Percentiles rank a stretch among this genome's conserved stretches.
These are phyloP conservation scores for Distichodus sexfasciatus DNA, from an alignment of 2,797 vertebrate species.

Conservation along the genomic window DNA sequence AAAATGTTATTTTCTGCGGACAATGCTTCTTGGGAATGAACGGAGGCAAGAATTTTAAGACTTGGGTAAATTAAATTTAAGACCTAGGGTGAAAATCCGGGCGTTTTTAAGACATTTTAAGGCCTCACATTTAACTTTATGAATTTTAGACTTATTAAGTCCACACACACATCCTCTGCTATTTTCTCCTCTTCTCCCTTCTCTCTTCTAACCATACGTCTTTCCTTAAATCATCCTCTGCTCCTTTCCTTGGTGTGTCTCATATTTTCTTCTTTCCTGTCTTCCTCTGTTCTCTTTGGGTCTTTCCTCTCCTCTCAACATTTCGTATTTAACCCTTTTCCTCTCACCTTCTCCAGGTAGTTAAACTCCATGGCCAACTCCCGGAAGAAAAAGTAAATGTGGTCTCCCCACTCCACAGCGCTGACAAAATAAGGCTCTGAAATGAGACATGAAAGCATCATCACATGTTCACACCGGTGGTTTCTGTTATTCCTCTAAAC, in stretches of 20 bases:
- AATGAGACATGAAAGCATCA: not conserved
- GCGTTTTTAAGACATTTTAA: too few relatives aligned
- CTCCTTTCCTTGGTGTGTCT: too few relatives aligned
- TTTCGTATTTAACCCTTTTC: too few relatives aligned
- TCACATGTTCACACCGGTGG: conserved; percentile 11
- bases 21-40: too few relatives aligned
- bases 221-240: not conserved
- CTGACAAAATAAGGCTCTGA: conserved; percentile 93
- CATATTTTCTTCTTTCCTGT: not conserved
- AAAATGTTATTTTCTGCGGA: too few relatives aligned
- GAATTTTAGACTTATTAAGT: too few relatives aligned
- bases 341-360: conserved; percentile 91
- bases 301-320: not conserved
- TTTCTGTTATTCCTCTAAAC: too few relatives aligned
- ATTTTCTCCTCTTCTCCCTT: not conserved
- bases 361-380: conserved; percentile 98
- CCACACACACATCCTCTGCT: not conserved
- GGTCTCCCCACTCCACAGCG: conserved; percentile 88
- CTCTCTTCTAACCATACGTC: not conserved
- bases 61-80: too few relatives aligned
- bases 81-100: too few relatives aligned
- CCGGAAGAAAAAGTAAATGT: conserved; percentile 97
- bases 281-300: not conserved
- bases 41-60: too few relatives aligned
- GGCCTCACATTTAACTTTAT: too few relatives aligned